These are phyloP conservation scores for Zaprionus ghesquierei DNA, from an alignment of 1,140 invertebrate genomes.

Conservation along the genomic window DNA sequence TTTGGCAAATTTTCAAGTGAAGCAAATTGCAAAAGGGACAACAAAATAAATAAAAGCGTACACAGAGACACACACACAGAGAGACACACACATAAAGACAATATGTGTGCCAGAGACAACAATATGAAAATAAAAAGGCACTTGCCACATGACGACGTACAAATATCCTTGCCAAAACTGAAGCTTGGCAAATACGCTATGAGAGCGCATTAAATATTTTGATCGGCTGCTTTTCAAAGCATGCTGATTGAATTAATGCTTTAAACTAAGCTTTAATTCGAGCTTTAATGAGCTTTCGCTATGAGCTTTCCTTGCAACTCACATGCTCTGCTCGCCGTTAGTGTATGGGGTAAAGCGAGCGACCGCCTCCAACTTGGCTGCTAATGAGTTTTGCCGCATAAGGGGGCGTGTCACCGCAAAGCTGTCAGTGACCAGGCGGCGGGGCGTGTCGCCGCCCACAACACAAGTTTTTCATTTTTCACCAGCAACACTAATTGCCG, in stretches of 20 bases:
- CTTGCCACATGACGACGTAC: neutral
- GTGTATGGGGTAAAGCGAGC: constrained; percentile 6
- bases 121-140: constrained; percentile 1
- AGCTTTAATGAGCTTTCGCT: neutral
- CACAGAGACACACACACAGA: constrained; percentile 16
- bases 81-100: neutral
- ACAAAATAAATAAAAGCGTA: constrained; percentile 63
- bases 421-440: constrained; percentile 19
- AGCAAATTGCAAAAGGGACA: constrained; percentile 60
- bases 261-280: neutral
- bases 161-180: neutral
- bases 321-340: neutral
- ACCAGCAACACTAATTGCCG: constrained; percentile 31
- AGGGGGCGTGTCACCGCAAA: constrained; percentile 25
- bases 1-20: constrained; percentile 75
- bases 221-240: neutral
- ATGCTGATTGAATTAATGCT: neutral
- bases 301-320: neutral
- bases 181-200: neutral
- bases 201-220: neutral
- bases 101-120: constrained; percentile 20
- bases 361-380: constrained; percentile 20
- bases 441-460: constrained; percentile 21
- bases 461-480: constrained; percentile 30
- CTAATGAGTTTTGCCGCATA: constrained; percentile 69